Base-by-base conservation (phyloP, 2,888 invertebrate genomes). In the Fragum whitleyi region DNA sequence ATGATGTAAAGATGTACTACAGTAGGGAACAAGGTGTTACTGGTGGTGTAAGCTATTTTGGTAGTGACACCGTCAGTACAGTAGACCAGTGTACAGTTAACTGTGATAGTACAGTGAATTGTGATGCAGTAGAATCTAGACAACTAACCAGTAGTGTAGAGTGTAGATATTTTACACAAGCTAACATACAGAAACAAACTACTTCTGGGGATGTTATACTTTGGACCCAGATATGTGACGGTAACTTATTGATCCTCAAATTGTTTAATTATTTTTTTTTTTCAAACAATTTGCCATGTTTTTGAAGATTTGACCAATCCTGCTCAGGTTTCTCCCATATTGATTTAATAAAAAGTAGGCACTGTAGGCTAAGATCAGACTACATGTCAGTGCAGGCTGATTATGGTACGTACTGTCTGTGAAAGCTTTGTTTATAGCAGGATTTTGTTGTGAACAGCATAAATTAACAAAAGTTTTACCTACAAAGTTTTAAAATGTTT, bases 21-120 rank as follows among this genome's bases (percentile, higher is more conserved):
- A 42, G 23, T 23, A 67, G 42, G 36, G 67, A 67, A 42, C 42
- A 42, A 42, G 67, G 67, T 26, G 23, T 42, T 9, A 67, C 42
- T 14, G 42, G 67, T 67, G 67, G 67, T 32, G 28, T 2, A 9
- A 23, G 42, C 26, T n/a, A 23, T 14, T 28, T 57, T 28, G 28
- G 26, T 14, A 57, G 1, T 14, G 57, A 57, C 7, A 57, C 57
- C 2, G 57, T 19, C 26, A 57, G 19, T 42, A 14, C 23, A 23
- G 14, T 67, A 39, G 67, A 39, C 42, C 39, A 67, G 67, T 42
- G 67, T 42, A 42, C 7, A 57, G 9, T 1, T 57, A 57, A 28
- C 28, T 57, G 57, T 57, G 57, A 57, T 28, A 1, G 16, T 19
- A 28, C 28, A 28, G 1, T 23, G 6, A 28, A 26, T 14, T 57